A percentile compares a stretch with the other conserved stretches of the same genome.
These are phyloP conservation scores for Cladopsammia gracilis DNA, from an alignment of 64 coral and sea anemone species.

Conservation along the genomic window DNA sequence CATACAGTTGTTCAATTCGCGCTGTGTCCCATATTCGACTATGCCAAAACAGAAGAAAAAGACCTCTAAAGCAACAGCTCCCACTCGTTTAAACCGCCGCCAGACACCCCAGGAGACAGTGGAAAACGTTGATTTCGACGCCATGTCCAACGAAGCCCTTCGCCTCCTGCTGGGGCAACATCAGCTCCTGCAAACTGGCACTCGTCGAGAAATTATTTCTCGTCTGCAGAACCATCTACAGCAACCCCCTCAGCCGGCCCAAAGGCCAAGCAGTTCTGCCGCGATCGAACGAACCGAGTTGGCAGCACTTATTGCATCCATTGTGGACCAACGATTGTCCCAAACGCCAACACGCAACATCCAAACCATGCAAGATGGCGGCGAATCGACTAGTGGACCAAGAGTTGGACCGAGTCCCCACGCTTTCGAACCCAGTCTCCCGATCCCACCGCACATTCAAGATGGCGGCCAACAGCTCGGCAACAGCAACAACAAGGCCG, in stretches of 20 bases:
- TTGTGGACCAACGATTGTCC: not conserved
- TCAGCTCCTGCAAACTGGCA: not conserved
- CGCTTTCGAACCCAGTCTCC: not conserved
- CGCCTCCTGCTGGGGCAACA: not conserved
- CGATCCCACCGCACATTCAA: not conserved
- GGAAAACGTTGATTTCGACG: not conserved
- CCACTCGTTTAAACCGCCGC: not conserved
- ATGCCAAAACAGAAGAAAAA: not conserved
- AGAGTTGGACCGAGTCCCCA: too few relatives aligned
- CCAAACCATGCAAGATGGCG: not conserved
- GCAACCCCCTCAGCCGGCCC: too few relatives aligned
- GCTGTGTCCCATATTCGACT: not conserved
- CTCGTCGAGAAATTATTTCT: not conserved
- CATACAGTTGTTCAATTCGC: not conserved
- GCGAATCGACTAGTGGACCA: not conserved
- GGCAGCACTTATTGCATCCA: too few relatives aligned
- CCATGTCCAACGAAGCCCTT: not conserved
- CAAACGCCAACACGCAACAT: too few relatives aligned
- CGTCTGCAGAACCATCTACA: not conserved
- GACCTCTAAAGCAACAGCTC: not conserved
- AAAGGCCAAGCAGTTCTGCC: too few relatives aligned
- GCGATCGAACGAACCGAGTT: too few relatives aligned
- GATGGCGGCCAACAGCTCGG: not conserved
- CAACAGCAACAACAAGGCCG: not conserved
- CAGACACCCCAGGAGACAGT: not conserved